Evolutionary conservation across 2,888 invertebrate genomes (phyloP).

Genomic region (Drosophila villosipedis): DNA sequence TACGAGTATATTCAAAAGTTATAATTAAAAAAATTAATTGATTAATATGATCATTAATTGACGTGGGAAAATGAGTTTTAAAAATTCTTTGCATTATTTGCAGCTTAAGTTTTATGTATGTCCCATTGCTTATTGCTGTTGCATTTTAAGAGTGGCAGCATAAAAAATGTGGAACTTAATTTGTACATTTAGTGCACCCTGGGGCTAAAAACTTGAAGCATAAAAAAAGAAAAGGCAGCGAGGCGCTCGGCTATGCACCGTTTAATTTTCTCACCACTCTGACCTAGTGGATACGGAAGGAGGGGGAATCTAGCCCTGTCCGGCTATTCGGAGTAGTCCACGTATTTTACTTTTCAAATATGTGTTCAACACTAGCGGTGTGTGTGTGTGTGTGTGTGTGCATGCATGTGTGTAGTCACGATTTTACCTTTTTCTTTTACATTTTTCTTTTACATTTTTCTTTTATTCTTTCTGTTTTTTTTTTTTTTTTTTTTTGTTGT

Average conservation of each 20-base stretch:
- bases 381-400: slow-evolving; percentile 1
- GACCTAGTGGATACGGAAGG: slow-evolving; percentile 31
- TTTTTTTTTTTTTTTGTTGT: slow-evolving; percentile 6
- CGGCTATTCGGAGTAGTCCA: slow-evolving; percentile 66
- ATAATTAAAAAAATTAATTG: background rate
- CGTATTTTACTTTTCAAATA: slow-evolving; percentile 79
- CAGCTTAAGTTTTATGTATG: background rate
- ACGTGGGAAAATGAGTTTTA: background rate
- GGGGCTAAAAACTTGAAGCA: slow-evolving; percentile 39
- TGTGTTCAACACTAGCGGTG: slow-evolving; percentile 74
- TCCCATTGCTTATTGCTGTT: slow-evolving; percentile 66
- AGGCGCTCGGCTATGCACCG: slow-evolving; percentile 65
- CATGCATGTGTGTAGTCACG: slow-evolving; percentile 23
- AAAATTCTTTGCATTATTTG: background rate
- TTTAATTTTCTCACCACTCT: slow-evolving; percentile 74
- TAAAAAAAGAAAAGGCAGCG: slow-evolving; percentile 13
- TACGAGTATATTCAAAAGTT: background rate
- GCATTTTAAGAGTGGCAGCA: slow-evolving; percentile 47
- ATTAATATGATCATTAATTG: background rate
- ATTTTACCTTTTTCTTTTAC: slow-evolving; percentile 17
- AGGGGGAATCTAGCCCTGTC: slow-evolving; percentile 42
- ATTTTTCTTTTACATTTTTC: background rate
- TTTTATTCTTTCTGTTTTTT: background rate
- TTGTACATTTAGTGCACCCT: slow-evolving; percentile 74
- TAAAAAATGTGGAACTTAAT: slow-evolving; percentile 71